These are phyloP conservation scores for Stratiomys singularior DNA, from an alignment of 2,888 invertebrate genomes.

Conservation along the genomic window DNA sequence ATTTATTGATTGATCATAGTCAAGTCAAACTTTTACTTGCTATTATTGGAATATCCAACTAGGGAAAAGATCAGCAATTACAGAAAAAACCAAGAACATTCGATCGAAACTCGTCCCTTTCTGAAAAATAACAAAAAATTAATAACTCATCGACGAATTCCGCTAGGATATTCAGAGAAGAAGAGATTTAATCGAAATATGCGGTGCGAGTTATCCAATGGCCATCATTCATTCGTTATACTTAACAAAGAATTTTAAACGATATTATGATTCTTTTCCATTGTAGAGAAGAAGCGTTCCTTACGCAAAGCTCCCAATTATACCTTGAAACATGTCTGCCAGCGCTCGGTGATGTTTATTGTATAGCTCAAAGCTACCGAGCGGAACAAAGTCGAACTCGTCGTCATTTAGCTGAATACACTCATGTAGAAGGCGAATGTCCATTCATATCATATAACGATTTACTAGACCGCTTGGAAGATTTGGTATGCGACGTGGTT, in stretches of 20 bases:
- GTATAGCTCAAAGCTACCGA: constrained; percentile 97
- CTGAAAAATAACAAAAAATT: too few relatives aligned
- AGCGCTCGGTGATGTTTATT: constrained; percentile 95
- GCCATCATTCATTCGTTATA: too few relatives aligned
- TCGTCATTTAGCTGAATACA: constrained; percentile 97
- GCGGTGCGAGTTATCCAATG: too few relatives aligned
- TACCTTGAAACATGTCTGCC: constrained; percentile 97
- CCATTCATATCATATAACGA: constrained; percentile 95
- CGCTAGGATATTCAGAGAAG: too few relatives aligned
- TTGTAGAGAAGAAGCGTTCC: constrained; percentile 83
- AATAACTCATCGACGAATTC: too few relatives aligned
- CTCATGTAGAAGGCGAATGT: constrained; percentile 97
- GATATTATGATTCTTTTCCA: neutral
- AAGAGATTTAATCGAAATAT: too few relatives aligned
- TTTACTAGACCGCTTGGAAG: constrained; percentile 87
- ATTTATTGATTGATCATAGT: too few relatives aligned
- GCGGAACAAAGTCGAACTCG: constrained; percentile 97
- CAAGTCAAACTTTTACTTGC: too few relatives aligned
- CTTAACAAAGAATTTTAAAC: neutral
- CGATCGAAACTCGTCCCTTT: too few relatives aligned
- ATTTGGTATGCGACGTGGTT: constrained; percentile 94
- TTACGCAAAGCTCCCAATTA: constrained; percentile 98
- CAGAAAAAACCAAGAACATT: too few relatives aligned
- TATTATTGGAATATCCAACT: too few relatives aligned
- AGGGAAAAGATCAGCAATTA: too few relatives aligned